Evolutionary conservation across 2,797 vertebrate genomes (phyloP).

Genomic region (Macrochelys suwanniensis): DNA sequence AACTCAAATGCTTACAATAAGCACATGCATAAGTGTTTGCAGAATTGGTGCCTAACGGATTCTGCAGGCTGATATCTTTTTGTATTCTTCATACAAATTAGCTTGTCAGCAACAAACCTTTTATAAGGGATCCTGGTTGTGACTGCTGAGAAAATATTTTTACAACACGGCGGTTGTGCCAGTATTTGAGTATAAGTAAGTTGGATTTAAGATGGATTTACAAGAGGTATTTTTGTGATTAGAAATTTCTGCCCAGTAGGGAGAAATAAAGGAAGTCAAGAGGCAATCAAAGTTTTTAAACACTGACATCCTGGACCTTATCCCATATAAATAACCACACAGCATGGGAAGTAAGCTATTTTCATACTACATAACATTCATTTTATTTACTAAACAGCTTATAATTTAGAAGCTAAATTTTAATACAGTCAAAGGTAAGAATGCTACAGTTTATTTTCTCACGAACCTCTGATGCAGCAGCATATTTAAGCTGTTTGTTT

Average conservation of each 20-base stretch:
- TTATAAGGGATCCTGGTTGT: slow-evolving; percentile 32
- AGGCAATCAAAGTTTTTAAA: slow-evolving; percentile 35
- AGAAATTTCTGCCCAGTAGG: slow-evolving; percentile 50
- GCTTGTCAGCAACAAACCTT: background rate
- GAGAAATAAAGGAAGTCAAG: slow-evolving; percentile 56
- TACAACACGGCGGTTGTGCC: slow-evolving; percentile 3
- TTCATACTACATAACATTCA: slow-evolving; percentile 37
- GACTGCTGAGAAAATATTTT: slow-evolving; percentile 2
- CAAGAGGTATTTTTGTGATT: slow-evolving; percentile 53
- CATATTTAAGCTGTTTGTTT: slow-evolving; percentile 19
- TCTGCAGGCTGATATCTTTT: background rate
- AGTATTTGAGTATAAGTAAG: background rate
- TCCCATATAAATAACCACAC: slow-evolving; percentile 50
- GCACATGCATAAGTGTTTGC: accelerated
- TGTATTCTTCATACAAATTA: background rate
- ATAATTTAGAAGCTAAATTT: background rate
- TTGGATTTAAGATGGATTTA: slow-evolving; percentile 9
- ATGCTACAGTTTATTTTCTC: slow-evolving; percentile 26
- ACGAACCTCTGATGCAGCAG: background rate
- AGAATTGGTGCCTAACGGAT: background rate
- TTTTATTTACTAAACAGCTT: slow-evolving; percentile 43
- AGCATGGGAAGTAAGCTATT: slow-evolving; percentile 29
- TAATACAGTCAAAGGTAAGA: slow-evolving; percentile 6
- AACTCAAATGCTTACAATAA: accelerated
- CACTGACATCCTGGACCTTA: slow-evolving; percentile 7